A percentile compares a stretch with the other conserved stretches of the same genome.
These are phyloP conservation scores for Lepidochrysops patricia DNA, from an alignment of 2,888 invertebrate species.

Conservation along the genomic window DNA sequence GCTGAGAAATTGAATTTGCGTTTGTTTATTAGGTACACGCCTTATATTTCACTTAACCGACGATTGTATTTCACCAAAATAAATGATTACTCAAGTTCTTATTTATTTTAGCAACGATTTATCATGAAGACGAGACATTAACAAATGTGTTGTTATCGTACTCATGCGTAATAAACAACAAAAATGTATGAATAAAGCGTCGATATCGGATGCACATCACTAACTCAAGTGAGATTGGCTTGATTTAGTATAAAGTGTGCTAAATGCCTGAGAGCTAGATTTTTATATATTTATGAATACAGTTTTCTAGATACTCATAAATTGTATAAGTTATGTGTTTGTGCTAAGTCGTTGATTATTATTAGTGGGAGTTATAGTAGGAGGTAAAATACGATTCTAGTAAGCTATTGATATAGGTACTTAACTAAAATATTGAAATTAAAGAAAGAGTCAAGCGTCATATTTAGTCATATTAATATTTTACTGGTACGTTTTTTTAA, in stretches of 20 bases:
- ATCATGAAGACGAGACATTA: constrained; percentile 30
- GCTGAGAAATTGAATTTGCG: background rate
- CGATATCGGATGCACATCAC: constrained; percentile 36
- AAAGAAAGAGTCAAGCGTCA: too few species aligned
- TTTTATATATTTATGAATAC: background rate
- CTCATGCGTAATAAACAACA: constrained; percentile 58
- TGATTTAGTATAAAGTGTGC: constrained; percentile 18
- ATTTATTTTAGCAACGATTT: constrained; percentile 9
- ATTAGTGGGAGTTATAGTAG: background rate
- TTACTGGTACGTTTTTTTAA: too few species aligned
- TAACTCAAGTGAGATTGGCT: constrained; percentile 41
- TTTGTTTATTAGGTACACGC: background rate
- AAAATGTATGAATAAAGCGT: constrained; percentile 51
- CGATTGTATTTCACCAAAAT: background rate
- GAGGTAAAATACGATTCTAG: background rate
- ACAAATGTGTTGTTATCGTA: constrained; percentile 65
- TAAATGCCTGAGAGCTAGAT: constrained; percentile 9
- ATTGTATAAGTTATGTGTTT: background rate
- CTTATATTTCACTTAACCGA: background rate
- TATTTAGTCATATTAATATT: too few species aligned
- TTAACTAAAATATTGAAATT: too few species aligned
- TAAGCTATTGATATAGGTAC: too few species aligned
- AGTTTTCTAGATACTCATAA: background rate
- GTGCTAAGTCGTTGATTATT: background rate
- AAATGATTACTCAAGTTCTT: background rate